Percentiles rank a stretch among this genome's conserved stretches.
Evolutionary conservation across 2,888 invertebrate species (phyloP).

Genomic region (Trypoxylon attenuatum): DNA sequence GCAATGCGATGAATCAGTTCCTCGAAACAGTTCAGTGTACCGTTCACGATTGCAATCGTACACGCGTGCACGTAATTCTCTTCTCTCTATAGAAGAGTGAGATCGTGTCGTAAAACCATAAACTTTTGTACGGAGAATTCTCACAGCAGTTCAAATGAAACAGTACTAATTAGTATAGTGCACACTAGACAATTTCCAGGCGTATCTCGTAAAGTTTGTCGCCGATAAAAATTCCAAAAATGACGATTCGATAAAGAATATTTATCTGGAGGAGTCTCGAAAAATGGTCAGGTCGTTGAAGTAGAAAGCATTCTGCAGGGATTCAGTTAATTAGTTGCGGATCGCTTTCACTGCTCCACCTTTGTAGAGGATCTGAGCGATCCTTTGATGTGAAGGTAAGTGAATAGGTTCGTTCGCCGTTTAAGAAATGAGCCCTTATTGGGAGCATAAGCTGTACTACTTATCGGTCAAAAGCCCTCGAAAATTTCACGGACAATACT

Average conservation of each 20-base stretch:
- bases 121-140: background rate
- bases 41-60: conserved; percentile 28
- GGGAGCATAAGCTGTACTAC: conserved; percentile 12
- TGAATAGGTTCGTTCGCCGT: conserved; percentile 21
- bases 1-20: conserved; percentile 46
- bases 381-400: background rate
- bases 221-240: background rate
- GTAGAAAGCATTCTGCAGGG: background rate
- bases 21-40: conserved; percentile 30
- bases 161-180: no score
- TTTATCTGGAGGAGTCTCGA: no score
- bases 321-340: background rate
- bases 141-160: background rate
- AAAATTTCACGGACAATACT: conserved; percentile 38
- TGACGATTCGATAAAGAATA: no score
- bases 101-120: background rate
- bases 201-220: no score
- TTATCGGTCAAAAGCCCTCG: conserved; percentile 21
- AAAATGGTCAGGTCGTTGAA: background rate
- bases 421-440: conserved; percentile 22
- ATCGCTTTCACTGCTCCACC: no score
- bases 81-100: conserved; percentile 6
- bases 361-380: background rate
- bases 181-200: no score
- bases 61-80: conserved; percentile 39